Base-by-base conservation (phyloP, 92 coral and sea anemone species). In the Bergia sp. region DNA sequence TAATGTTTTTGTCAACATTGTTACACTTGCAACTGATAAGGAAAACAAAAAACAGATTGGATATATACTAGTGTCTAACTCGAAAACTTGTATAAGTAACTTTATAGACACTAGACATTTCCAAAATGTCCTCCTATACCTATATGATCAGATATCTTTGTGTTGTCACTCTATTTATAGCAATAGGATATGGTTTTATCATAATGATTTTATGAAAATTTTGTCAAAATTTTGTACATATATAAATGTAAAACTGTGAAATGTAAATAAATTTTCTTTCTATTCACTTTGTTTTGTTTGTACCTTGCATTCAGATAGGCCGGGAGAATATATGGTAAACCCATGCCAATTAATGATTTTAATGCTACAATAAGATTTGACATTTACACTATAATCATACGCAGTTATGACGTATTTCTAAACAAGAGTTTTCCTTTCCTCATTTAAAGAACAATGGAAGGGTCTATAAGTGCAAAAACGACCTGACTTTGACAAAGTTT, bases 1-100 rank as follows among this genome's bases (percentile, higher is more conserved):
- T 73, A 73, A 73, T 73, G 77, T 73, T 73, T 73, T 73, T 38
- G 77, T 73, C 77, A 73, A 73, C 77, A 73, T 38, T 73, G 77
- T 73, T 73, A 73, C 77, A 73, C 77, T 73, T 73, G 77, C 77
- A 66, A 66, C 73, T 66, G 73, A 66, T 66, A 66, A 29, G 0
- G 29, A 29, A 29, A 29, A 29, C 29, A 29, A 29, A 29, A 29
- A 29, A 29, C 29, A 69, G 74, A n/a, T 69, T n/a, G 21, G 36
- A 69, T 0, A n/a, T n/a, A n/a, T 69, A 13, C n/a, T 29, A 29
- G 29, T 29, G 29, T 29, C 29, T 29, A 29, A 29, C 29, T 29
- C 29, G 0, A 55, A 66, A 66, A 66, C 73, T 66, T 66, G 3
- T 66, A n/a, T n/a, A n/a, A 66, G 73, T 66, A 66, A 66, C 73